Evolutionary conservation across 2,888 invertebrate species (phyloP), one percentile per base, ranked within the genome.

Genomic region (Ceriagrion tenellum): DNA sequence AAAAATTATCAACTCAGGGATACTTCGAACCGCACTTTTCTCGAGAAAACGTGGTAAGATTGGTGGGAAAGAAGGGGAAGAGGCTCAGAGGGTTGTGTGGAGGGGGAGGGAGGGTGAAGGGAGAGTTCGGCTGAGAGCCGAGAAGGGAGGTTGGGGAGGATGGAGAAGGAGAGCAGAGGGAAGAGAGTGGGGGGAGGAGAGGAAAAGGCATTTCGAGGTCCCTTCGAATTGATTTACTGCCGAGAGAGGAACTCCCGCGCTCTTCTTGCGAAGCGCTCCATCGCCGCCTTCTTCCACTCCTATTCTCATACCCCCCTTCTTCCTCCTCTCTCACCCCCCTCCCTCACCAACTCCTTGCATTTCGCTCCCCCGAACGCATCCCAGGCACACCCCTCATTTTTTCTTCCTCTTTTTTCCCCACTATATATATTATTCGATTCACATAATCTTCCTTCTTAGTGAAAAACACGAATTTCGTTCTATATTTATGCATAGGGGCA

Each of bases 181-280:
- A 8, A 20, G 23, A 55, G 55, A 10, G 89, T 0, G 4, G n/a
- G 89, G 69, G 69, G 74, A 26, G 23, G 63, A 8, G 35, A 56
- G 47, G 40, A 69, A 63, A 59, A 20, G 59, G 93, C 93, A 93
- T 93, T 93, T 74, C 47, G 93, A 81, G 93, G 93, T 93, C 93
- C 93, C 69, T 93, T 93, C 69, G 74, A 93, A 93, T 93, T 93
- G 93, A 93, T 93, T 93, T 93, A 93, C 93, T 93, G 93, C 93
- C 47, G 47, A 0, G 69, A 93, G 93, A 74, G 59, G 93, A 74
- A 93, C 93, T 93, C 93, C 93, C 55, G 1, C 81, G 81, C 89
- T 89, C 55, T 55, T 93, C 93, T n/a, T 69, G 93, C 40, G 91
- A 63, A 47, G 69, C 89, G 23, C 40, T 56, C 91, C 18, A 6